These are phyloP conservation scores for Leptinotarsa lineolata DNA, from an alignment of 1,140 invertebrate species.

Conservation along the genomic window DNA sequence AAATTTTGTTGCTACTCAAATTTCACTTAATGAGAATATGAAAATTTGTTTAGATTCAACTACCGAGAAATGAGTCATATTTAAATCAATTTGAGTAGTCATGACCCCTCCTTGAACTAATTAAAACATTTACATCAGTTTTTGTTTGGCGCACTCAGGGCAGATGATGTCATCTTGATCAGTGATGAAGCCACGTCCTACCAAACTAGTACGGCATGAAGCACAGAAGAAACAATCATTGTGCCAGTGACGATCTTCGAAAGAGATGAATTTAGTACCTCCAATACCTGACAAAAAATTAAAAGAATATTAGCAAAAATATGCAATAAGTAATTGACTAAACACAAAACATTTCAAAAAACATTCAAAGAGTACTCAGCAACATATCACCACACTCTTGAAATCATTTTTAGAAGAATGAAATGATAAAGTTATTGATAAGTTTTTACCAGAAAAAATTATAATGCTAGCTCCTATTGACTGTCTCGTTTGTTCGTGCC, in stretches of 20 bases:
- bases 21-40: not conserved
- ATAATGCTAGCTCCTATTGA: too few species aligned
- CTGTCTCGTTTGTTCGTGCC: too few species aligned
- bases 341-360: too few species aligned
- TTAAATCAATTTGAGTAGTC: conserved; percentile 1
- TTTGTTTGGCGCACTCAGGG: conserved; percentile 97
- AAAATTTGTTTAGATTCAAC: conserved; percentile 1
- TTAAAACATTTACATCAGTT: conserved; percentile 75
- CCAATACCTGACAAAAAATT: not conserved
- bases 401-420: too few species aligned
- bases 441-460: too few species aligned
- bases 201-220: conserved; percentile 91
- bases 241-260: conserved; percentile 88
- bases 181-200: conserved; percentile 98
- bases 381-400: too few species aligned
- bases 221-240: conserved; percentile 99
- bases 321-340: too few species aligned
- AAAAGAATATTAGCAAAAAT: not conserved
- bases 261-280: conserved; percentile 11
- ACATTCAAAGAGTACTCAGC: too few species aligned
- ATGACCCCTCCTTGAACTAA: not conserved
- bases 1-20: not conserved
- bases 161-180: conserved; percentile 97
- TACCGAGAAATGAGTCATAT: conserved; percentile 1
- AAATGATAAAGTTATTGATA: too few species aligned